Conservation (phyloP, 2,888 invertebrate species). For the Thymelicus acteon region DNA sequence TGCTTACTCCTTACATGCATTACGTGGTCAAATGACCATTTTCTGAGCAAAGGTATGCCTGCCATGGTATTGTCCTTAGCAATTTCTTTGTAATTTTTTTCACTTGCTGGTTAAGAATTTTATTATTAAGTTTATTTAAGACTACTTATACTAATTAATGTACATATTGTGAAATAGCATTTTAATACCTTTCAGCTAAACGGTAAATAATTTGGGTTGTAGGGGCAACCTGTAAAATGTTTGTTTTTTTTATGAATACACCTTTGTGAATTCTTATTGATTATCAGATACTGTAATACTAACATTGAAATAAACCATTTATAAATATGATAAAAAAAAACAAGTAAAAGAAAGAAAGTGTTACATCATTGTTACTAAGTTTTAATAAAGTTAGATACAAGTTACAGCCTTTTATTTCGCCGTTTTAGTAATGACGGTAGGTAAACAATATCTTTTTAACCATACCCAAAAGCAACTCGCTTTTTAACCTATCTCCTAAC, state of each 20-base stretch:
- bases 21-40: too few relatives aligned
- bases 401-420: not conserved
- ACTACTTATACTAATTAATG: constrained; percentile 23
- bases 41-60: too few relatives aligned
- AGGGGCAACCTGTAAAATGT: not conserved
- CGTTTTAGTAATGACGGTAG: not conserved
- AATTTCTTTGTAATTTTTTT: constrained; percentile 5
- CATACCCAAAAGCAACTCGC: too few relatives aligned
- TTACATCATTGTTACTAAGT: constrained; percentile 14
- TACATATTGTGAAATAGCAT: constrained; percentile 26
- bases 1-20: too few relatives aligned
- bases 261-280: not conserved
- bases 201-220: constrained; percentile 3
- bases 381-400: constrained; percentile 23
- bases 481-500: too few relatives aligned
- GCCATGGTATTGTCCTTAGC: too few relatives aligned
- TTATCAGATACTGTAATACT: not conserved
- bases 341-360: constrained; percentile 9
- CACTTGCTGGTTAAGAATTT: constrained; percentile 23
- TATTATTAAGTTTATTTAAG: constrained; percentile 23
- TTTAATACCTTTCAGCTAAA: constrained; percentile 9
- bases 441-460: too few relatives aligned
- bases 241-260: not conserved
- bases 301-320: not conserved
- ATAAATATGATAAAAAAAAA: not conserved